Conservation (phyloP, 2,113 vertebrate species). For the Solea solea region DNA sequence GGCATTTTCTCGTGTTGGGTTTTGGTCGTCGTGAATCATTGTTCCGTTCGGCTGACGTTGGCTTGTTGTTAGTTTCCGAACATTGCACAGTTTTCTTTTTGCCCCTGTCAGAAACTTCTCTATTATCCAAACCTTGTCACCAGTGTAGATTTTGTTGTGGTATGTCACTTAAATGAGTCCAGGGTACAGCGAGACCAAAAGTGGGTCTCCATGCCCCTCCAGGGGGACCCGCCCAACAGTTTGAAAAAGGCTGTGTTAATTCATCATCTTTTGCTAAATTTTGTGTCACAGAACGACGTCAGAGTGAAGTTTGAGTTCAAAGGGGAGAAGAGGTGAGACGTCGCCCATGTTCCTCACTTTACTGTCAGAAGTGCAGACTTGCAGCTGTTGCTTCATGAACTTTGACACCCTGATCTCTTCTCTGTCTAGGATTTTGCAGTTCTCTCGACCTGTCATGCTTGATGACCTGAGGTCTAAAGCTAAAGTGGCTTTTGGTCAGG, state of each 20-base stretch:
- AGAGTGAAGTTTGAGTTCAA: conserved; percentile 98
- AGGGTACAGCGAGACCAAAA: too few species aligned
- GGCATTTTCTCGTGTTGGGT: too few species aligned
- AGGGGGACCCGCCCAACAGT: too few species aligned
- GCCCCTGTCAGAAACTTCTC: too few species aligned
- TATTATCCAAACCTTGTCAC: too few species aligned
- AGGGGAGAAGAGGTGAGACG: conserved; percentile 95
- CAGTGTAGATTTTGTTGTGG: too few species aligned
- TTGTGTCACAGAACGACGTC: conserved; percentile 88
- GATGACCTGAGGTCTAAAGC: conserved; percentile 93
- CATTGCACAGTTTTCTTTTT: too few species aligned
- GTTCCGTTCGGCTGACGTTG: too few species aligned
- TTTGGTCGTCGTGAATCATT: too few species aligned
- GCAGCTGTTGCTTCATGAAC: not conserved
- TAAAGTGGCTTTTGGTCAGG: conserved; percentile 94
- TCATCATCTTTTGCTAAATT: not conserved
- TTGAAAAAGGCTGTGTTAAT: not conserved
- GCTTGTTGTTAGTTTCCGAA: too few species aligned
- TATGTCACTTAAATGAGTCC: too few species aligned
- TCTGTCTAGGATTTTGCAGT: conserved; percentile 90
- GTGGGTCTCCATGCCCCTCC: too few species aligned
- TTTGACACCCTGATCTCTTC: conserved; percentile 11
- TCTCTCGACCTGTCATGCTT: conserved; percentile 92
- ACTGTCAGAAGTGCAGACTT: not conserved
- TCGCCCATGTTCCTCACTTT: not conserved